Base-by-base conservation (phyloP, 2,797 vertebrate species). In the Lutjanus campechanus region DNA sequence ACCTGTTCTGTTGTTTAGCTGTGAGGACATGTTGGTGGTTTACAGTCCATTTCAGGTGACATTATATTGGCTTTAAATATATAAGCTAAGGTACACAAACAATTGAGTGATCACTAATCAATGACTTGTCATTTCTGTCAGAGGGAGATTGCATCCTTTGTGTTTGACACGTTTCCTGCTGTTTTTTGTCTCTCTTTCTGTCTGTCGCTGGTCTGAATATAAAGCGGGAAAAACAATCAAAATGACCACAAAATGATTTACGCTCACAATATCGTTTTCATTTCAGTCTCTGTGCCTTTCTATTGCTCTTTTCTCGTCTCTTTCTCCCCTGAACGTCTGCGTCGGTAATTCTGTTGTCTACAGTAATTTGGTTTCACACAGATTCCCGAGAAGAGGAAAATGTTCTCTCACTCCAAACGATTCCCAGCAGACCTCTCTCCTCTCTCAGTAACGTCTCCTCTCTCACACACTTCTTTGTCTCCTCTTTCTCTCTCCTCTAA, bases 341-440 rank as follows among this genome's bases (percentile, higher is more conserved):
- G n/a, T 75, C 69, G 70, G 63, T 87, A 73, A 84, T 83, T 77
- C 85, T 85, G 81, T 85, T 86, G 88, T 88, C 85, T 56, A 17
- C 81, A 82, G 74, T 90, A 88, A 92, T 89, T 85, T 89, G 84
- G 82, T 91, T 91, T 91, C 81, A 76, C 84, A 72, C 70, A 50
- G 77, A 81, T 83, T 84, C 82, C 61, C 4, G 47, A 86, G 83
- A 87, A 80, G 69, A 89, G 76, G 83, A 73, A 87, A 85, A 86
- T 73, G 83, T 87, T 89, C 82, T 89, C 84, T 87, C 82, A 65
- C 84, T 71, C 75, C 61, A 81, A 88, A 88, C 19, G 60, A 75
- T 87, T 89, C 91, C 86, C 82, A 77, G 73, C 73, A 81, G 89
- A 88, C 88, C 61, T 69, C 78, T 50, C 69, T 79, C 49, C 74